Evolutionary conservation across 1,140 invertebrate species (phyloP).

Genomic region (Mya arenaria): DNA sequence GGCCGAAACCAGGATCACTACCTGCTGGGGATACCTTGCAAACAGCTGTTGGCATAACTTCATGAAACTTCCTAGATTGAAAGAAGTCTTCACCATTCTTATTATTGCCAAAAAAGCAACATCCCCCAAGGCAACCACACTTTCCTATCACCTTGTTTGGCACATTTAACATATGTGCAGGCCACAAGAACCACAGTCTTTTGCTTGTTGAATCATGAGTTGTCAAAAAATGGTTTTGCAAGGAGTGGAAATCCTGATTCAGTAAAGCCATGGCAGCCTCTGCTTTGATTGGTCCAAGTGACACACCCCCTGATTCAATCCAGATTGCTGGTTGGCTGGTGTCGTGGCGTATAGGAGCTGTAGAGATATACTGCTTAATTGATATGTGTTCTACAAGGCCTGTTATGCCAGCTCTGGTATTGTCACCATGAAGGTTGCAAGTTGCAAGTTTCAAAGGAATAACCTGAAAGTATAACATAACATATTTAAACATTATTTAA

Average conservation of each 20-base stretch:
- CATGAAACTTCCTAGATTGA: conserved; percentile 86
- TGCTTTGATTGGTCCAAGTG: conserved; percentile 94
- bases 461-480: conserved; percentile 82
- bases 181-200: conserved; percentile 97
- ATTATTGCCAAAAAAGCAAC: conserved; percentile 93
- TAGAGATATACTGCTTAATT: conserved; percentile 85
- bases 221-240: conserved; percentile 87
- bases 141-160: conserved; percentile 84
- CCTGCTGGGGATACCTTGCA: conserved; percentile 80
- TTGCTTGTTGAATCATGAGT: conserved; percentile 94
- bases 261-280: conserved; percentile 90
- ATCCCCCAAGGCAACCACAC: conserved; percentile 98
- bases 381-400: conserved; percentile 90
- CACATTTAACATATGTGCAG: conserved; percentile 83
- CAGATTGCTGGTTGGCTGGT: conserved; percentile 83
- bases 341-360: conserved; percentile 64
- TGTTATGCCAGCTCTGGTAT: conserved; percentile 95
- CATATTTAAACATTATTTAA: conserved; percentile 53
- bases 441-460: conserved; percentile 93
- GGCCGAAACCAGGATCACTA: conserved; percentile 92
- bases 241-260: conserved; percentile 76
- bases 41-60: conserved; percentile 67
- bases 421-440: conserved; percentile 96
- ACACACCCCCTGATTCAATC: conserved; percentile 96
- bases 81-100: conserved; percentile 93